phyloP scores from a whole-genome alignment of 1,140 invertebrate genomes.

The Tetraneura akinire region DNA sequence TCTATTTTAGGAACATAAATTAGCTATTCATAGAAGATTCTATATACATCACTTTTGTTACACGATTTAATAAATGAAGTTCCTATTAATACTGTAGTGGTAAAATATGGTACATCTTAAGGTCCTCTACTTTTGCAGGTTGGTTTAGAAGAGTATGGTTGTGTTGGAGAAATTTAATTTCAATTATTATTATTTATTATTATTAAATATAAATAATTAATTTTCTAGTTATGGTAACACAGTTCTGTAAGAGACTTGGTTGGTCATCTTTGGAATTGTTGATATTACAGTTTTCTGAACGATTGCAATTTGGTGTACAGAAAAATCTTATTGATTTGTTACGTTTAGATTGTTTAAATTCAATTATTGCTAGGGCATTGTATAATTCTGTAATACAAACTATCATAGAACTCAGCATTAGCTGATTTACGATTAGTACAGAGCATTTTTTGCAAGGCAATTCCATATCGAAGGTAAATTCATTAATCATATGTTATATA shows the following conservation, averaged over 20 bases:
- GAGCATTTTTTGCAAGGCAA: slow-evolving; percentile 76
- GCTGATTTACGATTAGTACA: slow-evolving; percentile 72
- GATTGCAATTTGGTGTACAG: slow-evolving; percentile 92
- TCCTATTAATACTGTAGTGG: slow-evolving; percentile 74
- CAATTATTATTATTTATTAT: slow-evolving; percentile 17
- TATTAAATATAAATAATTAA: slow-evolving; percentile 28
- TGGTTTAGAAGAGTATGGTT: slow-evolving; percentile 57
- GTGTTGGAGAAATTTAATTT: not conserved
- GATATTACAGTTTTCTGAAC: slow-evolving; percentile 78
- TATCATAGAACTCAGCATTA: slow-evolving; percentile 74
- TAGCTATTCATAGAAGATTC: slow-evolving; percentile 69
- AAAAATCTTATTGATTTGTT: slow-evolving; percentile 90
- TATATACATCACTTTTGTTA: slow-evolving; percentile 88
- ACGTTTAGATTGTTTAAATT: slow-evolving; percentile 80
- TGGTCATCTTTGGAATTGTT: slow-evolving; percentile 90
- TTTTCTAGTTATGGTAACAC: slow-evolving; percentile 80
- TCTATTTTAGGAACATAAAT: slow-evolving; percentile 53
- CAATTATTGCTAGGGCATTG: slow-evolving; percentile 79
- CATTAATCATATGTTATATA: no score
- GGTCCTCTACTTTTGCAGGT: slow-evolving; percentile 96
- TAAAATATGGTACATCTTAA: slow-evolving; percentile 82
- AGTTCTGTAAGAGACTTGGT: slow-evolving; percentile 88
- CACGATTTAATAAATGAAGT: slow-evolving; percentile 92
- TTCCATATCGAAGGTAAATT: slow-evolving; percentile 77
- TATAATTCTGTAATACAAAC: slow-evolving; percentile 82